Evolutionary conservation across 2,888 invertebrate species (phyloP), one percentile per base, ranked within the genome.

Genomic region (Diploptera punctata): DNA sequence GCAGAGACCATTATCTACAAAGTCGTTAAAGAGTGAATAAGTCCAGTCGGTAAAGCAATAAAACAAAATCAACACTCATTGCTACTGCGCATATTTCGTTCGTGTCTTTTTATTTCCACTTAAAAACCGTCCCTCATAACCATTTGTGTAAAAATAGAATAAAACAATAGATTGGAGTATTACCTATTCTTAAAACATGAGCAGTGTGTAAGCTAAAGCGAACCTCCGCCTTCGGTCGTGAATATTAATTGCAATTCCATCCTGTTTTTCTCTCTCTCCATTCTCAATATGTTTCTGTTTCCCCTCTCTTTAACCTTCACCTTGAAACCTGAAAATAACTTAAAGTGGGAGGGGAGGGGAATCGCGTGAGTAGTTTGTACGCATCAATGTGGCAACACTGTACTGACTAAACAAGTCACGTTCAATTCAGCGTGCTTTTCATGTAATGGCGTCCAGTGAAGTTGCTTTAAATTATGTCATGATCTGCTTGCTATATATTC

Each of bases 271-370:
- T n/a, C n/a, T n/a, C n/a, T n/a, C 29, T 38, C 49, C 62, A 18
- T 21, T 38, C 62, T 62, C 26, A 18, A 29, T n/a, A 24, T 13
- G 26, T 5, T 26, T 65, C 44, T 19, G 19, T 47, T 70, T 74
- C 74, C 76, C 75, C 75, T 76, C 74, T 72, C 73, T 75, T 57
- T 71, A 49, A 67, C 71, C 71, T 71, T 71, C 57, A 71, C 71
- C 71, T 71, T 71, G 71, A 71, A 71, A 71, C 71, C 71, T 71
- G 67, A 67, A 71, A 71, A 71, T 71, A 71, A 44, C 54, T 57
- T 29, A n/a, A n/a, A n/a, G n/a, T n/a, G n/a, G 24, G 54, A n/a
- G 31, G 69, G 60, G 57, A 21, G 69, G 60, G 57, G 43, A 24
- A 52, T 44, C 43, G 69, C 57, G 60, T 47, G 60, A 62, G 43